Conservation (phyloP, 1,140 invertebrate species). For the Drosophila kurseongensis region DNA sequence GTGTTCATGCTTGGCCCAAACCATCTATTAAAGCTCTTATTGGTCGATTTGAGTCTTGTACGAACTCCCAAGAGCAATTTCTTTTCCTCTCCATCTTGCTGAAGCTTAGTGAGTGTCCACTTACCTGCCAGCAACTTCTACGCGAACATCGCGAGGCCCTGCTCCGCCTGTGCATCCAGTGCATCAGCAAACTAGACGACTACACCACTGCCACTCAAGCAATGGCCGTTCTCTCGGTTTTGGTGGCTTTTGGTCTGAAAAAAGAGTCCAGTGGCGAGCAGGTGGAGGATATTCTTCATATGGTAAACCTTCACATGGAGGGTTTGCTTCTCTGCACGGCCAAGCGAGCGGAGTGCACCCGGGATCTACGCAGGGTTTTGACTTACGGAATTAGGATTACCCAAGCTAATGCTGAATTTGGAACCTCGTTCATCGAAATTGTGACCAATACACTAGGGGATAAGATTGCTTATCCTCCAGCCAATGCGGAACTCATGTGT, state of each 20-base stretch:
- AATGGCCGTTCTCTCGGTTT: constrained; percentile 88
- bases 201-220: constrained; percentile 89
- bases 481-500: constrained; percentile 73
- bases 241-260: constrained; percentile 87
- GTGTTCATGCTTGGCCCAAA: constrained; percentile 93
- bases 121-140: constrained; percentile 86
- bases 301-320: constrained; percentile 83
- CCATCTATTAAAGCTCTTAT: constrained; percentile 89
- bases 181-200: constrained; percentile 87
- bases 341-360: constrained; percentile 57
- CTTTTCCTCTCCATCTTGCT: constrained; percentile 85
- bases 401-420: constrained; percentile 69
- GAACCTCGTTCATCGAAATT: constrained; percentile 68
- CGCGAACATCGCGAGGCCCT: constrained; percentile 85
- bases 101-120: constrained; percentile 86
- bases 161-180: constrained; percentile 85
- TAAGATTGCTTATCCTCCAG: constrained; percentile 63
- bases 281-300: constrained; percentile 72
- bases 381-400: constrained; percentile 76
- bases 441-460: constrained; percentile 77
- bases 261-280: constrained; percentile 52
- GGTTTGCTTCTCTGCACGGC: constrained; percentile 76
- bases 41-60: constrained; percentile 70
- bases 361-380: constrained; percentile 67
- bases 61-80: constrained; percentile 75